Evolutionary conservation across 1,140 invertebrate species (phyloP).

Genomic region (Belonocnema kinseyi): DNA sequence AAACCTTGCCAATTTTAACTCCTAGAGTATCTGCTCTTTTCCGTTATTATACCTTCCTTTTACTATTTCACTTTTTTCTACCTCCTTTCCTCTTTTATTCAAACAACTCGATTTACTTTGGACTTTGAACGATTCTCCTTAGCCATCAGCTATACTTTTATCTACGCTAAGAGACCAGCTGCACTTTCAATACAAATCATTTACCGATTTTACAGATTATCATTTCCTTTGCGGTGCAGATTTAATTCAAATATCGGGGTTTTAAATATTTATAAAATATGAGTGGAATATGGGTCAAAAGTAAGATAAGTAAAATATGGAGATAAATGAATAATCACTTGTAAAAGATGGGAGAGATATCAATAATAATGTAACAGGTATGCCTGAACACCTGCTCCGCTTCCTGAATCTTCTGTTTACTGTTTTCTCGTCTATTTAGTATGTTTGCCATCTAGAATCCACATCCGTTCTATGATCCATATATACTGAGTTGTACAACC

Average conservation of each 20-base stretch:
- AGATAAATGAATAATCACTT: neutral
- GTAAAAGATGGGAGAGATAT: conserved; percentile 1
- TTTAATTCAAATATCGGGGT: too few species aligned
- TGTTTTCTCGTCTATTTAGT: neutral
- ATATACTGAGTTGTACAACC: neutral
- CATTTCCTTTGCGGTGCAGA: too few species aligned
- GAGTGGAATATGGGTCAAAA: conserved; percentile 4
- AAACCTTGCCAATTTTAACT: conserved; percentile 31
- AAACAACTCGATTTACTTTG: conserved; percentile 16
- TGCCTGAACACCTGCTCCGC: neutral
- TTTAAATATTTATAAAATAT: neutral
- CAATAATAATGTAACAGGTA: neutral
- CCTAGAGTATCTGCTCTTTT: conserved; percentile 16
- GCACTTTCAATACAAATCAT: conserved; percentile 11
- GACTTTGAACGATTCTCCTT: conserved; percentile 1
- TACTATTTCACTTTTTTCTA: neutral
- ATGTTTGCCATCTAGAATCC: conserved; percentile 14
- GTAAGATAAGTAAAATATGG: neutral
- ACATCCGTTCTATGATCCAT: neutral
- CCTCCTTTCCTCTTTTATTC: conserved; percentile 6
- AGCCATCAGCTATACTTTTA: neutral
- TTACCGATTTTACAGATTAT: neutral
- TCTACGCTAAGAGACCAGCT: neutral
- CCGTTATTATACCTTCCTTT: neutral
- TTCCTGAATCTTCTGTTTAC: conserved; percentile 21